phyloP scores from a whole-genome alignment of 35 echinoderm and acorn worm species.

The Ophioderma brevispina region DNA sequence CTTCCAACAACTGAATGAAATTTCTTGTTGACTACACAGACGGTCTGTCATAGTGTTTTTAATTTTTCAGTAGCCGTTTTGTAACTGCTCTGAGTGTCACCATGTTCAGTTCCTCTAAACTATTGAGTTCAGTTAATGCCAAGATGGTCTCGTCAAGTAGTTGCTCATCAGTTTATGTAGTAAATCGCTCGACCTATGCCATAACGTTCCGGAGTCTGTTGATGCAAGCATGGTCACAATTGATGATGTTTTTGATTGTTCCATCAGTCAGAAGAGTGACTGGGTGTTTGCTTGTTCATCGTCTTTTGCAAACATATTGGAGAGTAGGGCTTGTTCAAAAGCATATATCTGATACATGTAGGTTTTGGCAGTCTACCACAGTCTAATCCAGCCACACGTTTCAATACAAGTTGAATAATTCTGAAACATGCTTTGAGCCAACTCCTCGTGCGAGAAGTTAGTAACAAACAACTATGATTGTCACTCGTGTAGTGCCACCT shows the following conservation, averaged over 20 bases:
- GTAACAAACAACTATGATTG: constrained; percentile 52
- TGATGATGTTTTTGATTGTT: constrained; percentile 22
- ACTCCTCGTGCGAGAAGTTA: constrained; percentile 56
- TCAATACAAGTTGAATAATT: constrained; percentile 50
- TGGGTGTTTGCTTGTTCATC: constrained; percentile 2
- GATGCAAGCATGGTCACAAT: constrained; percentile 24
- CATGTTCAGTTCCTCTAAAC: neutral
- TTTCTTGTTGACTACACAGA: neutral
- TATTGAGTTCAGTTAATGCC: neutral
- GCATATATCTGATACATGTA: constrained; percentile 58
- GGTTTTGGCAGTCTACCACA: constrained; percentile 63
- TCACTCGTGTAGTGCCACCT: constrained; percentile 18
- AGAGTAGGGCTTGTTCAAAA: constrained; percentile 71
- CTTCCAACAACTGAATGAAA: neutral
- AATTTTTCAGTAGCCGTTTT: neutral
- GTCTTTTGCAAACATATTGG: constrained; percentile 37
- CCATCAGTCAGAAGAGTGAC: constrained; percentile 27
- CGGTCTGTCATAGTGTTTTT: constrained; percentile 24
- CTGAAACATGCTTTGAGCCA: constrained; percentile 47
- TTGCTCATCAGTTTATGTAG: constrained; percentile 3
- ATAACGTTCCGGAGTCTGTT: constrained; percentile 15
- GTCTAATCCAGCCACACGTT: constrained; percentile 41
- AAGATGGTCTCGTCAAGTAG: constrained; percentile 7
- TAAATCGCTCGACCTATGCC: constrained; percentile 3
- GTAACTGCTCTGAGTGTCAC: neutral